Conservation (phyloP, 2,888 invertebrate species). For the Himalopsyche japonica region DNA sequence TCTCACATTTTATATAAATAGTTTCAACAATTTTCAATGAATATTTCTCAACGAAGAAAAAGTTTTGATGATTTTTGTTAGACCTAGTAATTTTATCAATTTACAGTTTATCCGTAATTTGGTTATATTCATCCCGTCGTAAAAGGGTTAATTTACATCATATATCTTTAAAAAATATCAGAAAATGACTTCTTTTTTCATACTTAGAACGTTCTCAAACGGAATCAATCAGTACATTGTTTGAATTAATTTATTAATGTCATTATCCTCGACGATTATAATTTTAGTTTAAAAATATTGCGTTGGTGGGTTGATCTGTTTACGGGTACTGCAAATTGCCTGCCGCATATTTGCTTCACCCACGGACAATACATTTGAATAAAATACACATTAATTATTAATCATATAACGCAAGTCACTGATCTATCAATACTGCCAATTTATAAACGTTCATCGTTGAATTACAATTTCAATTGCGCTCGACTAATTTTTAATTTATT, state of each 20-base stretch:
- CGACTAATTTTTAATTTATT: neutral
- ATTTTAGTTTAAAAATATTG: neutral
- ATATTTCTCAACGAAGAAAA: no score
- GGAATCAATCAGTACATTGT: neutral
- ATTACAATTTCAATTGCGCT: neutral
- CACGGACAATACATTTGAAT: neutral
- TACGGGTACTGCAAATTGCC: neutral
- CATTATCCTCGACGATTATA: neutral
- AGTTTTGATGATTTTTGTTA: no score
- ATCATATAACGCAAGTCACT: neutral
- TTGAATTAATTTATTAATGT: neutral
- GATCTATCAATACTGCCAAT: neutral
- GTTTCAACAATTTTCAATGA: no score
- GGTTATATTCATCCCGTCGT: no score
- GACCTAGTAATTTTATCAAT: no score
- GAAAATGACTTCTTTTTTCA: no score
- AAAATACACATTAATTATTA: neutral
- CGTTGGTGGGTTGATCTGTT: neutral
- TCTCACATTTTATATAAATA: no score
- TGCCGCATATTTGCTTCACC: neutral
- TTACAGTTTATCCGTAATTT: no score
- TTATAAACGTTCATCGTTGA: neutral
- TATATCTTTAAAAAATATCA: no score
- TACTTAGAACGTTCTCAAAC: no score
- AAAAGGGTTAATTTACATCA: no score